These are phyloP conservation scores for Sarcophaga carnaria DNA, from an alignment of 2,888 invertebrate genomes.

Conservation along the genomic window DNA sequence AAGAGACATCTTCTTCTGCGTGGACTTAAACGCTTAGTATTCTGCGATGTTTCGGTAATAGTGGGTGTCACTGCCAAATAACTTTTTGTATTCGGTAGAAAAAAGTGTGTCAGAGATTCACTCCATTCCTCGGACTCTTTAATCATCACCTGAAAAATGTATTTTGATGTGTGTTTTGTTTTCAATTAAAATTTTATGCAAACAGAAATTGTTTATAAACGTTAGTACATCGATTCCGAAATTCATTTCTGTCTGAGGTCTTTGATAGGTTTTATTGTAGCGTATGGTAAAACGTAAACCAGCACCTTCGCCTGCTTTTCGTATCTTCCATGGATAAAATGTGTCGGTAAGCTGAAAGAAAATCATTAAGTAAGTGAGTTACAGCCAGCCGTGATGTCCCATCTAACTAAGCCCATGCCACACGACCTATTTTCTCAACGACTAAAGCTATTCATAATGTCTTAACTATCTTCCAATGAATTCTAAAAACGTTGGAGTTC, in stretches of 20 bases:
- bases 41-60: slow-evolving; percentile 71
- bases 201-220: not conserved
- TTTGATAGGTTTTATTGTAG: slow-evolving; percentile 68
- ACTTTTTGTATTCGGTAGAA: slow-evolving; percentile 74
- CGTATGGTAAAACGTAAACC: slow-evolving; percentile 74
- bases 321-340: slow-evolving; percentile 75
- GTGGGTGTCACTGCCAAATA: slow-evolving; percentile 74
- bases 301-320: slow-evolving; percentile 78
- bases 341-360: slow-evolving; percentile 77
- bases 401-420: not conserved
- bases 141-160: slow-evolving; percentile 73
- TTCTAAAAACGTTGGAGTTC: too few relatives aligned
- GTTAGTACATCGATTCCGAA: slow-evolving; percentile 72
- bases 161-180: not conserved
- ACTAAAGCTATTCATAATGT: too few relatives aligned
- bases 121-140: slow-evolving; percentile 76
- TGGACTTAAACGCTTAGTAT: slow-evolving; percentile 71
- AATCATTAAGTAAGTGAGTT: slow-evolving; percentile 79
- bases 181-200: not conserved
- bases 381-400: not conserved
- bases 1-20: slow-evolving; percentile 75
- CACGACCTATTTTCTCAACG: too few relatives aligned
- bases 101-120: slow-evolving; percentile 66
- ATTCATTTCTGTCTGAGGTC: slow-evolving; percentile 54
- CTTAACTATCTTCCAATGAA: too few relatives aligned